A percentile compares a stretch with the other conserved stretches of the same genome.
Conservation (phyloP, 2,113 vertebrate species). For the Pelmatolapia mariae region DNA sequence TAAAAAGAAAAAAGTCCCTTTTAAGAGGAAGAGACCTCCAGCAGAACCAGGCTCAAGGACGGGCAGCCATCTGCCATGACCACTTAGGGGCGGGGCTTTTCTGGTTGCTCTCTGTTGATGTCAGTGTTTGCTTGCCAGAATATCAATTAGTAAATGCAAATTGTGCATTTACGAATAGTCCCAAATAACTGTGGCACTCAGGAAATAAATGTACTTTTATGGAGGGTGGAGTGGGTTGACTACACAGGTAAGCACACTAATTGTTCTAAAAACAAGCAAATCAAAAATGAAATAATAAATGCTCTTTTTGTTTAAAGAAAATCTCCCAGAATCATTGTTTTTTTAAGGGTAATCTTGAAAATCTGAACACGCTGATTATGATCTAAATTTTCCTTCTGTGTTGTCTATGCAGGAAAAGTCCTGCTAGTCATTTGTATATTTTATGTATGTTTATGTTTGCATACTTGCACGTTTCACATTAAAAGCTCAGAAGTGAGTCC, state of each 20-base stretch:
- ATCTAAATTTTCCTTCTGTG: neutral
- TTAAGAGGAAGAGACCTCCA: neutral
- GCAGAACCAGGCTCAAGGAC: rapidly evolving
- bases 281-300: rapidly evolving
- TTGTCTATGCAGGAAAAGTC: neutral
- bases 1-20: neutral
- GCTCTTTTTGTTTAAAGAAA: neutral
- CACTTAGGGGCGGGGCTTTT: neutral
- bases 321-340: neutral
- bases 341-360: neutral
- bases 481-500: neutral
- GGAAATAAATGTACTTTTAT: neutral
- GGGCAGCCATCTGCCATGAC: neutral
- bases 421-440: neutral
- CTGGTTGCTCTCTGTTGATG: neutral
- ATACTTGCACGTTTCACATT: neutral
- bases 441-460: neutral
- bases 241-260: neutral
- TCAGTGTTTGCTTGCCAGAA: neutral
- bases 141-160: neutral
- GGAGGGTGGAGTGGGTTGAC: neutral
- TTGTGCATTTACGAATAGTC: neutral
- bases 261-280: neutral
- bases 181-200: neutral
- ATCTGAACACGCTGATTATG: neutral